Percentiles rank a stretch among this genome's conserved stretches.
phyloP scores from a whole-genome alignment of 2,113 vertebrate species.

The Coregonus clupeaformis region DNA sequence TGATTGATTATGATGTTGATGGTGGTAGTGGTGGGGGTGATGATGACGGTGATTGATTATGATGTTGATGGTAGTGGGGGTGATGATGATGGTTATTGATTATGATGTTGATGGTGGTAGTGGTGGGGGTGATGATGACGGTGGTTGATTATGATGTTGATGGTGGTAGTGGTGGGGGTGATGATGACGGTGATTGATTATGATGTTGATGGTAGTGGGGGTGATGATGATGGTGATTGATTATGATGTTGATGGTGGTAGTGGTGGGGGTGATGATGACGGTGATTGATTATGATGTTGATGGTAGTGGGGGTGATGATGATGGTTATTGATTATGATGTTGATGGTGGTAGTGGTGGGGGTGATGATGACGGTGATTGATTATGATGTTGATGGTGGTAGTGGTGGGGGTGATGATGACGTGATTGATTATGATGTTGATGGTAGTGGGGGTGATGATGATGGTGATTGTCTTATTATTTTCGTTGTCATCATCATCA shows the following conservation, averaged over 20 bases:
- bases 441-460: not conserved
- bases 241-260: too few relatives aligned
- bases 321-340: not conserved
- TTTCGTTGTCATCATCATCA: slow-evolving; percentile 13
- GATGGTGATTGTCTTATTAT: not conserved
- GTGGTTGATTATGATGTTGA: too few relatives aligned
- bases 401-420: not conserved
- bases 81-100: not conserved
- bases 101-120: too few relatives aligned
- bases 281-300: not conserved
- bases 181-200: not conserved
- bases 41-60: not conserved
- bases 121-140: not conserved
- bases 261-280: not conserved
- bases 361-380: not conserved
- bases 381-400: too few relatives aligned
- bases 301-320: not conserved
- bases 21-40: too few relatives aligned
- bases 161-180: too few relatives aligned
- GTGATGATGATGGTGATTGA: not conserved
- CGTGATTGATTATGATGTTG: too few relatives aligned
- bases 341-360: too few relatives aligned
- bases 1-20: too few relatives aligned
- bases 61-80: too few relatives aligned
- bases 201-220: too few relatives aligned